A percentile compares a stretch with the other conserved stretches of the same genome.
phyloP scores from a whole-genome alignment of 2,888 invertebrate genomes.

The Erebia aethiops region DNA sequence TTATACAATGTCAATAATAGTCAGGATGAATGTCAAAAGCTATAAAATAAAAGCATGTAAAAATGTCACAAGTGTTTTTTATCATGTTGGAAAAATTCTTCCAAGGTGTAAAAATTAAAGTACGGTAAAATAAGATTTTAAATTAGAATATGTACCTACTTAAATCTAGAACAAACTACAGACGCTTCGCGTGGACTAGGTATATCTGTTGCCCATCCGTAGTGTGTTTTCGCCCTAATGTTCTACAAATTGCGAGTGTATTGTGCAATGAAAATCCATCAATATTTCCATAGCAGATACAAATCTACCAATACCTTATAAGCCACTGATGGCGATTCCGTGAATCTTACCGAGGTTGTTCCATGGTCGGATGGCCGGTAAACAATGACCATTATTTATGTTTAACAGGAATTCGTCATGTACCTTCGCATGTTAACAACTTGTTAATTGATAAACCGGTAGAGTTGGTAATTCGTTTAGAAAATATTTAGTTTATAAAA shows the following conservation, averaged over 20 bases:
- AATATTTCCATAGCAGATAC: background rate
- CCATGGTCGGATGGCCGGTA: background rate
- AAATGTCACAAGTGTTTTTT: too few relatives aligned
- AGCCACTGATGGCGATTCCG: constrained; percentile 12
- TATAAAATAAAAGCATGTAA: too few relatives aligned
- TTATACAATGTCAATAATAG: too few relatives aligned
- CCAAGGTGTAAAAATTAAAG: too few relatives aligned
- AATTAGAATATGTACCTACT: constrained; percentile 3
- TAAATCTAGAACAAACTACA: background rate
- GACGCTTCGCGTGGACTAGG: too few relatives aligned
- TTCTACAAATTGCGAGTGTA: background rate
- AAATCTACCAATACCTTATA: constrained; percentile 9
- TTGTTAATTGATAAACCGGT: background rate
- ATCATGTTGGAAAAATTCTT: too few relatives aligned
- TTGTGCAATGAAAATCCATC: background rate
- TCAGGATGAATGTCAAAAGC: too few relatives aligned
- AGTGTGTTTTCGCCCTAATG: too few relatives aligned
- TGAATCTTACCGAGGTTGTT: constrained; percentile 14
- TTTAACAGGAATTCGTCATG: constrained; percentile 16
- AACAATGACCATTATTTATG: constrained; percentile 26
- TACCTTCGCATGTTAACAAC: constrained; percentile 5
- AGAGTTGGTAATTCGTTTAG: background rate
- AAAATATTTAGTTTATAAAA: background rate
- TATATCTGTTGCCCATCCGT: too few relatives aligned
- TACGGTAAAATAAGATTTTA: too few relatives aligned